phyloP scores from a whole-genome alignment of 2,113 vertebrate species.

The Arenaria interpres region DNA sequence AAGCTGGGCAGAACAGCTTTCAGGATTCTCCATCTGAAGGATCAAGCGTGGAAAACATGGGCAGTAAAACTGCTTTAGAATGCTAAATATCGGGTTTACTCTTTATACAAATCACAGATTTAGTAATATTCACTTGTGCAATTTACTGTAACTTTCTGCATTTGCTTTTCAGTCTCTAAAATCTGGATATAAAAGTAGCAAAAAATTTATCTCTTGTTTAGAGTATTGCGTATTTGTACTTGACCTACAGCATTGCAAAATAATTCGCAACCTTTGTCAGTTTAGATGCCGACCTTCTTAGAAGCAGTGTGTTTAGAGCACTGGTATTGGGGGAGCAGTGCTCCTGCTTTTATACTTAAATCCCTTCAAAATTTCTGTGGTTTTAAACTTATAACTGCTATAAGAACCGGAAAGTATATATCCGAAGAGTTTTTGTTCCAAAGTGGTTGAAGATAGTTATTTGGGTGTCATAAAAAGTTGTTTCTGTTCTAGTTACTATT shows the following conservation, averaged over 20 bases:
- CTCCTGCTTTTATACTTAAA: not conserved
- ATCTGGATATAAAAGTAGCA: not conserved
- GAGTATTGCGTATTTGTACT: not conserved
- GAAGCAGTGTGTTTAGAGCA: not conserved
- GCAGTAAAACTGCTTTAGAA: not conserved
- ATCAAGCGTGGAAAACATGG: not conserved
- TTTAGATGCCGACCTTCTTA: not conserved
- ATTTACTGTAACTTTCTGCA: not conserved
- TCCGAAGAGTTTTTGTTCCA: not conserved
- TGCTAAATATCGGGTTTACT: not conserved
- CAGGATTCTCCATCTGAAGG: not conserved
- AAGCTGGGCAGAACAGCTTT: not conserved
- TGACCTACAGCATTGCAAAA: not conserved
- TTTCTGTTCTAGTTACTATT: slow-evolving; percentile 35
- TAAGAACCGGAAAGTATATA: not conserved
- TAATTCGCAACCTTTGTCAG: not conserved
- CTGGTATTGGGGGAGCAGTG: not conserved
- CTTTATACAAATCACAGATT: not conserved
- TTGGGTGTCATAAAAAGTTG: not conserved
- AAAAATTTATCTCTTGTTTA: not conserved
- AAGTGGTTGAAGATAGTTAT: not conserved
- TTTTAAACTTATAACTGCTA: not conserved
- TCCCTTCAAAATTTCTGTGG: not conserved
- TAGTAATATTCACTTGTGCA: not conserved
- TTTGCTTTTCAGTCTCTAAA: not conserved